phyloP scores from a whole-genome alignment of 2,113 vertebrate species.

The Vanacampus margaritifer region DNA sequence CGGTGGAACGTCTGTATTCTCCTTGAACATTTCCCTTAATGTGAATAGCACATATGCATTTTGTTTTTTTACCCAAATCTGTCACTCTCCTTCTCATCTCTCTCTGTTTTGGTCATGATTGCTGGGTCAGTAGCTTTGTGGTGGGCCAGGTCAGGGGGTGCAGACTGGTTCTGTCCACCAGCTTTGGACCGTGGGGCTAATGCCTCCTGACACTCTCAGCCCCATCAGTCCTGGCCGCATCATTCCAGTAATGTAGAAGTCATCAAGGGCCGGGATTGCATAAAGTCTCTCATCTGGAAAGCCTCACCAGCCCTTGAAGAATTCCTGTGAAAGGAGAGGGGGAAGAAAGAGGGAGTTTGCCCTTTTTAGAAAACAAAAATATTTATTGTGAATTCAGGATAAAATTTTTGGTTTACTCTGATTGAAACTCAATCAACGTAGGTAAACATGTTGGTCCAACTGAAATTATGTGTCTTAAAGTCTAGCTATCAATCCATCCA shows the following conservation, averaged over 20 bases:
- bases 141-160: conserved; percentile 52
- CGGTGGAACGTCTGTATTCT: conserved; percentile 28
- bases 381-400: neutral
- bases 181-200: conserved; percentile 58
- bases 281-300: conserved; percentile 69
- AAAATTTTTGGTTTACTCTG: neutral
- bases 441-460: neutral
- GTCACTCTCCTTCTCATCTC: conserved; percentile 11
- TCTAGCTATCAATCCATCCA: neutral
- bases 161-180: conserved; percentile 58
- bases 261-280: conserved; percentile 57
- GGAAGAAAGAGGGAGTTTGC: conserved; percentile 27
- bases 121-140: conserved; percentile 62
- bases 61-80: conserved; percentile 10
- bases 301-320: conserved; percentile 53
- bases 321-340: conserved; percentile 55
- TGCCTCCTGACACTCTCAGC: conserved; percentile 65
- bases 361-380: no score
- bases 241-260: conserved; percentile 68
- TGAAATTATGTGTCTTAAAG: neutral
- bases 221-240: conserved; percentile 61
- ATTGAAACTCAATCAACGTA: neutral
- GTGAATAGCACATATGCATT: conserved; percentile 1
- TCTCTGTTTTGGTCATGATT: conserved; percentile 43
- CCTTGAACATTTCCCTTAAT: conserved; percentile 1